Evolutionary conservation across 2,888 invertebrate genomes (phyloP), one percentile per base, ranked within the genome.

Genomic region (Eretmocerus hayati): DNA sequence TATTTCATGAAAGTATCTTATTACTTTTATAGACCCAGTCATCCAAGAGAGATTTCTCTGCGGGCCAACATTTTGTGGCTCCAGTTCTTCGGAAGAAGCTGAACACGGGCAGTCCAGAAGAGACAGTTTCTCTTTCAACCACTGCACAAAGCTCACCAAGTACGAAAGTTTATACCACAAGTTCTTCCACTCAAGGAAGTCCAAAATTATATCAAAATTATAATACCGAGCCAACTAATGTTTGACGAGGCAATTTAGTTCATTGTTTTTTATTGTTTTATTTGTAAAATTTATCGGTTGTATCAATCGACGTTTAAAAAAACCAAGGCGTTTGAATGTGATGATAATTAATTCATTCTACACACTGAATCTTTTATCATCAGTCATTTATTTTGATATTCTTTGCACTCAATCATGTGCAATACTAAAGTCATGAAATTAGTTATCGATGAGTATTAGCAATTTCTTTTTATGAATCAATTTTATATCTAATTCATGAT

Each of bases 171-270:
- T 60, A 57, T 31, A 62, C 57, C 23, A 54, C 61, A n/a, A 61
- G 57, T 53, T 60, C 63, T 20, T 62, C 63, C 6, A 44, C 60
- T 40, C 64, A 66, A 48, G 67, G 68, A 41, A 70, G 65, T 55
- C 69, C 69, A 21, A 63, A 61, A 54, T 63, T 71, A 47, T 71
- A 71, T 56, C 70, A 71, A 57, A 58, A 70, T 55, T 71, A 71
- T 33, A 62, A 65, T 22, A 59, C 59, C 42, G 62, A 65, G 48
- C 62, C 62, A 23, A 55, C 54, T 44, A 54, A 54, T 42, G 59
- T 63, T 39, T 68, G 57, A 30, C 30, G 22, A 45, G 45, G 18
- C 35, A 13, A 48, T 48, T 42, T 37, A 9, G 33, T 43, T 44
- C 4, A 18, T n/a, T 21, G 8, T 41, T 42, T 36, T 20, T 39